Evolutionary conservation across 2,888 invertebrate species (phyloP), one percentile per base, ranked within the genome.

Genomic region (Sepiola atlantica): DNA sequence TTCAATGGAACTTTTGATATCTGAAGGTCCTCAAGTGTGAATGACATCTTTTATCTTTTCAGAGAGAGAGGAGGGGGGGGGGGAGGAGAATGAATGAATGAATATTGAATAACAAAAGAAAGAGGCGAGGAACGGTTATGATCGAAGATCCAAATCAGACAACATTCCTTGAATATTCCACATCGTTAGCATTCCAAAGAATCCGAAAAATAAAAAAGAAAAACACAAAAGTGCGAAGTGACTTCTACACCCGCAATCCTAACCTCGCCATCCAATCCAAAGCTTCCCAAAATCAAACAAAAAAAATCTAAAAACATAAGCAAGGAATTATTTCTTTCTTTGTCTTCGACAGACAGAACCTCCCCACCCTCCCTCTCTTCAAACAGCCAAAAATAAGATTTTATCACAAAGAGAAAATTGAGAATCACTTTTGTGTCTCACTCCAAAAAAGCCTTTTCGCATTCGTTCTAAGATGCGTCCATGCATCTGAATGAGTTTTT

Each of bases 101-200:
- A 20, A 57, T 57, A 57, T 57, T 57, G 57, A 16, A 24, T 57
- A 6, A 20, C 2, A 20, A n/a, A 24, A 57, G 57, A 57, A 6
- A 57, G 57, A 57, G 57, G 57, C 20, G 57, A 20, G 77, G n/a
- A 77, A 77, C 14, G 4, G 8, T 77, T 77, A n/a, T 10, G n/a
- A n/a, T 77, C 28, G 28, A 10, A 77, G 77, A 14, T 28, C 28
- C 14, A 77, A n/a, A 16, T 28, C 77, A 77, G 77, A 2, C 28
- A 77, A 77, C 77, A 77, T 77, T 77, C 77, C 77, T 77, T n/a
- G n/a, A n/a, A 77, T 77, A 77, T 77, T 77, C n/a, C 77, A 77
- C 77, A 77, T 77, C 28, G 12, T 77, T 77, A n/a, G 77, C 28
- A 77, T 77, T 77, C 77, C 77, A 77, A 77, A 77, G 12, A 0